phyloP scores from a whole-genome alignment of 2,113 vertebrate species.

The Melanerpes formicivorus region DNA sequence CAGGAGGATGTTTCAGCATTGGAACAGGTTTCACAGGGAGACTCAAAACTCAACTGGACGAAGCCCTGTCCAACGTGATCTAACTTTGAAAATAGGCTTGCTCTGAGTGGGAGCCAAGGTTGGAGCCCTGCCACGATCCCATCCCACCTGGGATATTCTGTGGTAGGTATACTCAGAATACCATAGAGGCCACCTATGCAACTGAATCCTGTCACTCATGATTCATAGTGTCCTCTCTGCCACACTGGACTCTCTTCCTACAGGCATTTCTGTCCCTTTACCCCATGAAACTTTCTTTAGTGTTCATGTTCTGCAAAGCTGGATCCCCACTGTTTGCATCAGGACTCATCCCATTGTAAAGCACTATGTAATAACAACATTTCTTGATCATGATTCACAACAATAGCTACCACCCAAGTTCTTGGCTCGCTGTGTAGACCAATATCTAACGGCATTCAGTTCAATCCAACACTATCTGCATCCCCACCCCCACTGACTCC shows the following conservation, averaged over 20 bases:
- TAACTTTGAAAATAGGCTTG: not conserved
- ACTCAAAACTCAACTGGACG: not conserved
- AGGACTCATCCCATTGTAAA: constrained; percentile 14
- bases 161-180: not conserved
- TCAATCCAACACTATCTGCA: not conserved
- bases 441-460: not conserved
- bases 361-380: constrained; percentile 37
- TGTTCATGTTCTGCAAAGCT: not conserved
- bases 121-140: not conserved
- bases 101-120: not conserved
- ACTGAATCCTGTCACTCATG: not conserved
- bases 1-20: not conserved
- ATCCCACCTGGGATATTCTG: not conserved
- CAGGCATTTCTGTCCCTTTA: not conserved
- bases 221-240: not conserved
- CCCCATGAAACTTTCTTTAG: not conserved
- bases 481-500: not conserved
- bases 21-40: not conserved
- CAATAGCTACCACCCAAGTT: constrained; percentile 60
- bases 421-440: not conserved
- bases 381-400: constrained; percentile 52
- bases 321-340: not conserved
- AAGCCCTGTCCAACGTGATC: not conserved
- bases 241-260: not conserved
- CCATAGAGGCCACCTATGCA: not conserved